Conservation (phyloP, 2,113 vertebrate species). For the Hydropotes inermis region DNA sequence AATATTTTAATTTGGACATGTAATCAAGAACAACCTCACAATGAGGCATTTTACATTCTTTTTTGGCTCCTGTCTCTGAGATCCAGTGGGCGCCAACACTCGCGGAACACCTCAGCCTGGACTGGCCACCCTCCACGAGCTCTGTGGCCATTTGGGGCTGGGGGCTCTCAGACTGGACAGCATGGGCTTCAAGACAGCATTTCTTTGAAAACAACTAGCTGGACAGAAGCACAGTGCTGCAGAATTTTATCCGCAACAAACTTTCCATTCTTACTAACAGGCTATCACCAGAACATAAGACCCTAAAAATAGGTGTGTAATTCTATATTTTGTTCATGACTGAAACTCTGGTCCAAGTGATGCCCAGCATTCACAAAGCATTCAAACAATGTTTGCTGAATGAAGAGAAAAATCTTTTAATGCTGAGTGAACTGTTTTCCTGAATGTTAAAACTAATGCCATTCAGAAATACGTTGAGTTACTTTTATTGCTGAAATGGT, state of each 20-base stretch:
- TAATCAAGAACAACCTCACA: background rate
- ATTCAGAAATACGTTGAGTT: background rate
- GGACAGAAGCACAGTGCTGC: no score
- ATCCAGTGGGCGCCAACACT: no score
- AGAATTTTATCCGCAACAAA: rapidly evolving
- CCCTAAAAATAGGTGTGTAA: background rate
- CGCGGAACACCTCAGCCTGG: background rate
- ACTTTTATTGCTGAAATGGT: background rate
- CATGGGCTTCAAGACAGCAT: rapidly evolving
- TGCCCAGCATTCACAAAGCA: background rate
- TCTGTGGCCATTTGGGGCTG: background rate
- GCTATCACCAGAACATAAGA: background rate
- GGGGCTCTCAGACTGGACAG: background rate
- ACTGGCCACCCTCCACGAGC: background rate
- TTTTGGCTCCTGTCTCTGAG: background rate
- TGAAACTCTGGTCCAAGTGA: background rate
- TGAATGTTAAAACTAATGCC: background rate
- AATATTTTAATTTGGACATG: background rate
- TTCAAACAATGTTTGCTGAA: background rate
- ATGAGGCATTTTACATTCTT: no score
- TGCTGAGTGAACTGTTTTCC: background rate
- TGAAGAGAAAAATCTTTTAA: background rate
- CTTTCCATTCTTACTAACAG: background rate
- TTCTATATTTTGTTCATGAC: no score
- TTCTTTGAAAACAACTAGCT: background rate